Evolutionary conservation across 2,888 invertebrate species (phyloP).

Genomic region (Diadegma fenestrale): DNA sequence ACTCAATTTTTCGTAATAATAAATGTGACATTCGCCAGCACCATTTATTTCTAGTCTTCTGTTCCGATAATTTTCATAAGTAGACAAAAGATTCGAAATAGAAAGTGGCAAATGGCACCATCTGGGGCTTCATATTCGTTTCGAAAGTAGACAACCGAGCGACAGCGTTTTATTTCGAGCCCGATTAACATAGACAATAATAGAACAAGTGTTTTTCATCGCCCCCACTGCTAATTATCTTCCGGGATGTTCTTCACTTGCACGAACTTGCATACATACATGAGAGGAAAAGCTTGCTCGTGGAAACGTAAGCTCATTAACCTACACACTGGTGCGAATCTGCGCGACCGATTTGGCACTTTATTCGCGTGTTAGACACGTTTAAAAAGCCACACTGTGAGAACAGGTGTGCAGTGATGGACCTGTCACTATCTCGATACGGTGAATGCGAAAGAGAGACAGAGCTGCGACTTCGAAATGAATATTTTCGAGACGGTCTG

Average conservation of each 20-base stretch:
- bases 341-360: too few relatives aligned
- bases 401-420: too few relatives aligned
- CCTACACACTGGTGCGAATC: too few relatives aligned
- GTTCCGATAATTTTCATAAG: not conserved
- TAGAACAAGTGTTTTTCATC: slow-evolving; percentile 19
- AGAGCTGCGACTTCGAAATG: too few relatives aligned
- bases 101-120: slow-evolving; percentile 25
- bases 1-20: not conserved
- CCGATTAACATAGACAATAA: slow-evolving; percentile 21
- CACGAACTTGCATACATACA: not conserved
- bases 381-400: too few relatives aligned
- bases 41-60: not conserved
- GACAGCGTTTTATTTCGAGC: slow-evolving; percentile 35
- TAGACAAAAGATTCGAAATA: slow-evolving; percentile 38
- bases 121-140: slow-evolving; percentile 20
- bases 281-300: not conserved
- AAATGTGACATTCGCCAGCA: not conserved
- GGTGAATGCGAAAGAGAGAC: too few relatives aligned
- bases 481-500: too few relatives aligned
- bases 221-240: slow-evolving; percentile 13
- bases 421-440: too few relatives aligned
- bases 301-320: not conserved
- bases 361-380: too few relatives aligned
- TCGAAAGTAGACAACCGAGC: slow-evolving; percentile 11
- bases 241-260: slow-evolving; percentile 8